These are phyloP conservation scores for Nycticorax nycticorax DNA, from an alignment of 2,113 vertebrate genomes.

Conservation along the genomic window DNA sequence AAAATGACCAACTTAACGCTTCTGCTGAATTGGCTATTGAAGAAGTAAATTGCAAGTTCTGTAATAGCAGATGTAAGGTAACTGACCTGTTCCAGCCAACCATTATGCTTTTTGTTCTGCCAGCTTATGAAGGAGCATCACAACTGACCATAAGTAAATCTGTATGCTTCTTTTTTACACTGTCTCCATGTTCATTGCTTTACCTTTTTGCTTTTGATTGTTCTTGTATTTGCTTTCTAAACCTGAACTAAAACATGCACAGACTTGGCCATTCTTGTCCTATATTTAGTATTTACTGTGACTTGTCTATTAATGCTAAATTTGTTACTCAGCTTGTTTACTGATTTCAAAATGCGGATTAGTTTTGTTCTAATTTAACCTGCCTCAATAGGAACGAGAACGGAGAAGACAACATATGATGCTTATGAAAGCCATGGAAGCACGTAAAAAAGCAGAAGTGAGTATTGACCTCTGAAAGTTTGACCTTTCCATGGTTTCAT, in stretches of 20 bases:
- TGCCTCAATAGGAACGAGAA: slow-evolving; percentile 88
- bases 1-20: slow-evolving; percentile 34
- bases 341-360: not conserved
- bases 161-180: slow-evolving; percentile 84
- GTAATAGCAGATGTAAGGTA: slow-evolving; percentile 83
- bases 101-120: slow-evolving; percentile 83
- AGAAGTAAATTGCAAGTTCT: slow-evolving; percentile 66
- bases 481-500: not conserved
- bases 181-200: slow-evolving; percentile 88
- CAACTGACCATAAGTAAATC: slow-evolving; percentile 84
- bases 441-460: slow-evolving; percentile 94
- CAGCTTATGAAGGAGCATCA: slow-evolving; percentile 85
- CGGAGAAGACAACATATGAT: slow-evolving; percentile 92
- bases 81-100: slow-evolving; percentile 84
- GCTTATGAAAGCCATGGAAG: slow-evolving; percentile 94
- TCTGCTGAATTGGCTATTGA: slow-evolving; percentile 70
- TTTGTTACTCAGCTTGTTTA: slow-evolving; percentile 72
- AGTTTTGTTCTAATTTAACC: slow-evolving; percentile 73
- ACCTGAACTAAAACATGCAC: slow-evolving; percentile 84
- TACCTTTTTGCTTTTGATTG: slow-evolving; percentile 84
- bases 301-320: slow-evolving; percentile 82
- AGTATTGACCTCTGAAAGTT: slow-evolving; percentile 39
- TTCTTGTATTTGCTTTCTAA: slow-evolving; percentile 85
- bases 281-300: slow-evolving; percentile 84
- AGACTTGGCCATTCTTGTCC: slow-evolving; percentile 82